Evolutionary conservation across 2,888 invertebrate genomes (phyloP), one percentile per base, ranked within the genome.

Genomic region (Tipula vernalis): DNA sequence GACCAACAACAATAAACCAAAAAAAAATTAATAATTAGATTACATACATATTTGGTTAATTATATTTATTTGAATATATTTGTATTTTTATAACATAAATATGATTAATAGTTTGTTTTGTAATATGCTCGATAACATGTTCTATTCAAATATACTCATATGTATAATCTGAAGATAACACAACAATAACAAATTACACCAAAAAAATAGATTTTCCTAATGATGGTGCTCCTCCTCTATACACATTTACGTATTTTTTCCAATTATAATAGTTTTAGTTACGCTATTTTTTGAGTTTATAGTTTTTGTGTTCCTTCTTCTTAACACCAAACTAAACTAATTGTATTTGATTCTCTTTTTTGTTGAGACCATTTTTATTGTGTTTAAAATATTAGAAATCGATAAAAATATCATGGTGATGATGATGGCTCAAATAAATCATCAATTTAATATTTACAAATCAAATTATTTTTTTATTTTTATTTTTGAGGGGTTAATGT

Each of bases 21-120:
- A 57, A 15, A 57, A 57, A 28, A 71, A 71, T 28, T 71, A 71
- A 71, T 71, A 71, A 71, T 71, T 71, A 71, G 71, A 71, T 71
- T 71, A 71, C 71, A 71, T 71, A 71, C 8, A 71, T 71, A 71
- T 71, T 71, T 71, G 71, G 71, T 71, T 71, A 71, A 71, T 71
- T 71, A 71, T 71, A 28, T 71, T 71, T 71, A 28, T 71, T 71
- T 71, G 71, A 71, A 71, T 71, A 71, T 71, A 71, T 71, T 71
- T 71, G 71, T 71, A 71, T 71, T 71, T 51, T 71, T 71, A 71
- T 71, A 71, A 71, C 71, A 71, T 71, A 71, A 71, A 71, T 71
- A 71, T 71, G 71, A 71, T 71, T 71, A 71, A 71, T 71, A 71
- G 71, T 71, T 51, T 15, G 5, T 39, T 57, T 57, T 15, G 5